Conservation (phyloP, 1,140 invertebrate genomes). For the Bemisia tabaci region DNA sequence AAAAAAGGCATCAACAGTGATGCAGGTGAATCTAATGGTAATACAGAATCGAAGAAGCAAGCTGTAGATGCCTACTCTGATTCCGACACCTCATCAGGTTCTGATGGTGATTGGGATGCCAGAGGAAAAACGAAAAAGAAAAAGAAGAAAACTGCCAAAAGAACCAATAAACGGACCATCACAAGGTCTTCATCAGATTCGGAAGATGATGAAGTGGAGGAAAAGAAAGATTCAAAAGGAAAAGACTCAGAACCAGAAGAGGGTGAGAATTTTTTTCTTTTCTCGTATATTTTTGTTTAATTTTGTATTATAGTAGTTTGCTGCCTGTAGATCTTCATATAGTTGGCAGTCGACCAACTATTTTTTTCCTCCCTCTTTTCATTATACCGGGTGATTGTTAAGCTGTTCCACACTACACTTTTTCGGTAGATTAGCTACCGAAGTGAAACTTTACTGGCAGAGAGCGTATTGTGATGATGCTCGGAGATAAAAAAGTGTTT, state of each 20-base stretch:
- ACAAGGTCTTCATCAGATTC: conserved; percentile 32
- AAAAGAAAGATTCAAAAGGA: conserved; percentile 28
- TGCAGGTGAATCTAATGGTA: conserved; percentile 37
- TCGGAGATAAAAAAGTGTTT: no score
- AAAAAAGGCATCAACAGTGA: conserved; percentile 41
- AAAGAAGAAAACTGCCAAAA: conserved; percentile 29
- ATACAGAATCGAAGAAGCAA: conserved; percentile 29
- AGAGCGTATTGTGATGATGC: no score
- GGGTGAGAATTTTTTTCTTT: conserved; percentile 32
- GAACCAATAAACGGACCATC: conserved; percentile 33
- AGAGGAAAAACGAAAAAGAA: conserved; percentile 34
- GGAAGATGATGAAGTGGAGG: conserved; percentile 35
- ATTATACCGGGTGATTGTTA: no score
- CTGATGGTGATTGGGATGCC: conserved; percentile 54
- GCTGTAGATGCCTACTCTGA: conserved; percentile 32
- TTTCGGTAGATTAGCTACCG: no score
- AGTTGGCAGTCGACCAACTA: no score
- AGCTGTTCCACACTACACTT: no score
- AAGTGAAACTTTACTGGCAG: no score
- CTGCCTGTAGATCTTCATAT: no score
- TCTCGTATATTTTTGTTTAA: conserved; percentile 2
- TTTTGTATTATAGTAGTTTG: no score
- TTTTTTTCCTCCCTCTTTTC: no score
- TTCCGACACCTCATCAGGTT: conserved; percentile 56
- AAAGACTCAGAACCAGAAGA: conserved; percentile 55